Base-by-base conservation (phyloP, 1,140 invertebrate genomes). In the Drosophila simulans region DNA sequence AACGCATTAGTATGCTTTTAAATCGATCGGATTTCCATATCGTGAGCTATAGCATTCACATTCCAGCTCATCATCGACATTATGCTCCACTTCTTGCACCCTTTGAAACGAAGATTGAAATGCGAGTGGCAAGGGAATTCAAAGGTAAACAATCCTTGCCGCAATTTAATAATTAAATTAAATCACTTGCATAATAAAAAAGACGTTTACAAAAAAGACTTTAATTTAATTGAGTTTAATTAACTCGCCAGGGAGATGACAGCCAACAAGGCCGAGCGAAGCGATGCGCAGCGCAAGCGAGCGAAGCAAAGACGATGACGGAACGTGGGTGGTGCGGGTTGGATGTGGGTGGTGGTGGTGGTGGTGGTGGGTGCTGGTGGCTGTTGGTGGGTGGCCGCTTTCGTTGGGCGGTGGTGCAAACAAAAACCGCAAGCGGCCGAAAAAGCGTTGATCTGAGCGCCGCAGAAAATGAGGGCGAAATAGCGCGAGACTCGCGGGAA, bases 181-280 rank as follows among this genome's bases (percentile, higher is more conserved):
- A 89, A 89, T 89, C 84, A 89, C 84, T 90, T 90, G 85, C 84
- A 89, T 89, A 90, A 84, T 89, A 89, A 89, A 89, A 89, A 89
- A 84, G 64, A 84, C 80, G 69, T 80, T 85, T 80, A 78, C 64
- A 73, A 81, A 81, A 52, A 52, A 52, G 62, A 68, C 63, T 65
- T 68, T 90, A 90, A 90, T 90, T 90, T 86, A 90, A 90, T 90
- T 90, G 85, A 82, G 86, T 90, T 90, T 90, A 90, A 90, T 90
- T 90, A 90, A 90, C 86, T 89, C 84, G 85, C 84, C 80, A 85
- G 85, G 84, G 85, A 90, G 84, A 90, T 80, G 84, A 89, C 80
- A 89, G 84, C 68, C 75, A 82, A 82, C 80, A 80, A 80, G 63
- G 63, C 54, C 55, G 54, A 27, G 46, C 13, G 22, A 64, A 45